Conservation (phyloP, 2,888 invertebrate species). For the Xestia xanthographa region DNA sequence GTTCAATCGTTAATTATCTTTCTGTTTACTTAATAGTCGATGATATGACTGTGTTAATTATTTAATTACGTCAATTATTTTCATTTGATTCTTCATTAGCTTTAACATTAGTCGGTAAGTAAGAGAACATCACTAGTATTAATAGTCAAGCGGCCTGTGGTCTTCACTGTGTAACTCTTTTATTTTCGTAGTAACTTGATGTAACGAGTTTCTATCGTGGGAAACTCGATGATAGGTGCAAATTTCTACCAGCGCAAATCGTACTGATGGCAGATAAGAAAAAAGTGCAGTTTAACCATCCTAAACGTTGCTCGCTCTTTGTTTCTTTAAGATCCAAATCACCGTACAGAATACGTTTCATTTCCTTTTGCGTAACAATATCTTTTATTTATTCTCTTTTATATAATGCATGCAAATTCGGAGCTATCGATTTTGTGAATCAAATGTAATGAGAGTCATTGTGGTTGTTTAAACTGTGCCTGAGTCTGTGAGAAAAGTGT, state of each 20-base stretch:
- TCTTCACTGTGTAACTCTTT: conserved; percentile 43
- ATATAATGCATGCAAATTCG: conserved; percentile 69
- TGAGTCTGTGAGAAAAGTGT: conserved; percentile 44
- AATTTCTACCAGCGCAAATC: conserved; percentile 79
- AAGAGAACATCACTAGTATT: conserved; percentile 54
- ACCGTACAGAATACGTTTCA: conserved; percentile 64
- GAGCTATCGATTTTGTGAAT: conserved; percentile 63
- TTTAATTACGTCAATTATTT: conserved; percentile 48
- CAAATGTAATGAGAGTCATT: conserved; percentile 62
- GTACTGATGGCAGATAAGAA: conserved; percentile 77
- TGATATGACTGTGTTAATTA: conserved; percentile 39
- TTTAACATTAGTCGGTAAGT: conserved; percentile 35
- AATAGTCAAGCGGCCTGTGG: conserved; percentile 50
- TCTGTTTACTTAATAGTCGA: conserved; percentile 49
- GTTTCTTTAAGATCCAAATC: conserved; percentile 75
- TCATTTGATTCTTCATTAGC: conserved; percentile 42
- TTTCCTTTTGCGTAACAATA: conserved; percentile 73
- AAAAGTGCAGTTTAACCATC: conserved; percentile 71
- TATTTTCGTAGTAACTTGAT: conserved; percentile 54
- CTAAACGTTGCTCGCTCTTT: conserved; percentile 69
- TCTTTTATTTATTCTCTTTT: conserved; percentile 68
- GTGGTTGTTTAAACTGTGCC: conserved; percentile 39
- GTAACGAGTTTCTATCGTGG: conserved; percentile 63
- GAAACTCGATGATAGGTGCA: conserved; percentile 77
- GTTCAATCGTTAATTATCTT: conserved; percentile 46